A percentile compares a stretch with the other conserved stretches of the same genome.
These are phyloP conservation scores for Andrena fulva DNA, from an alignment of 2,888 invertebrate genomes.

Conservation along the genomic window DNA sequence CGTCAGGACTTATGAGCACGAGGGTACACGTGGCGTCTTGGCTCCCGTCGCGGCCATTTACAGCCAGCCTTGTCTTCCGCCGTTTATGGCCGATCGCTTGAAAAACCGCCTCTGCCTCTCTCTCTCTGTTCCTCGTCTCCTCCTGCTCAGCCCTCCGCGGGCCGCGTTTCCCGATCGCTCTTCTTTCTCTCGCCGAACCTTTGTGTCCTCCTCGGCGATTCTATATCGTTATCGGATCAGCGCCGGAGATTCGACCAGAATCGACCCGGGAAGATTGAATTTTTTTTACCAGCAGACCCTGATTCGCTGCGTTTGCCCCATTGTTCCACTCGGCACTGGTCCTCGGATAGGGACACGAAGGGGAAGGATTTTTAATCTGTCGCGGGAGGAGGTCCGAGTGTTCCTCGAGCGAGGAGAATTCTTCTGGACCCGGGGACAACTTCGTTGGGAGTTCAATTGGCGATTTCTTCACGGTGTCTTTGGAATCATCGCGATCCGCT, in stretches of 20 bases:
- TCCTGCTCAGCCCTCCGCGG: background rate
- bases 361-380: conserved; percentile 25
- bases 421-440: conserved; percentile 9
- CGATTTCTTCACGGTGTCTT: background rate
- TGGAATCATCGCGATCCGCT: background rate
- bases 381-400: background rate
- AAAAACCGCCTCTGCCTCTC: conserved; percentile 65
- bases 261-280: conserved; percentile 11
- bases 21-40: conserved; percentile 71
- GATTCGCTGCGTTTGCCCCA: background rate
- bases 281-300: background rate
- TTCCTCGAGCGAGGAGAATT: background rate
- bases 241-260: conserved; percentile 25
- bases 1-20: conserved; percentile 71
- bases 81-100: conserved; percentile 74
- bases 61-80: conserved; percentile 81
- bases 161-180: conserved; percentile 3
- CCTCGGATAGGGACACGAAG: background rate
- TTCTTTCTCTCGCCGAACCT: conserved; percentile 11
- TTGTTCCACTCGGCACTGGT: background rate
- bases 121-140: conserved; percentile 28
- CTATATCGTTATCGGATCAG: conserved; percentile 33
- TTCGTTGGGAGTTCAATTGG: conserved; percentile 16
- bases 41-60: conserved; percentile 77
- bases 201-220: conserved; percentile 24